Conservation (phyloP, 2,113 vertebrate species). For the Geothlypis trichas region DNA sequence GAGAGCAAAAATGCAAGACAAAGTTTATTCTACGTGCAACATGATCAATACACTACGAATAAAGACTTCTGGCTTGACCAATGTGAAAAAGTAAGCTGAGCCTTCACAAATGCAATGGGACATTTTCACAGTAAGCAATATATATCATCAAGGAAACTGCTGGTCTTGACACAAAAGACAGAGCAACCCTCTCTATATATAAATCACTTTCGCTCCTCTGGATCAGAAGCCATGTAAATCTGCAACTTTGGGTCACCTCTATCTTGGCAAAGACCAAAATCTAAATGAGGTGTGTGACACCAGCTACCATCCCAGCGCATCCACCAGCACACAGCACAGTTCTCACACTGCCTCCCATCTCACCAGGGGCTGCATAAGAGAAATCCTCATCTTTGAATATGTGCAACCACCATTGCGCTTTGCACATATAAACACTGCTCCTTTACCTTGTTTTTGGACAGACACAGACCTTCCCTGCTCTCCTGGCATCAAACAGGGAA, state of each 20-base stretch:
- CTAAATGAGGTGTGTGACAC: not conserved
- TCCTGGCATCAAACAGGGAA: fast-evolving
- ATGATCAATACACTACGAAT: not conserved
- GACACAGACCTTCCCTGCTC: too few relatives aligned
- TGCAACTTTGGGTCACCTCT: not conserved
- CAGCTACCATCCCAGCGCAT: not conserved
- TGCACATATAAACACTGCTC: not conserved
- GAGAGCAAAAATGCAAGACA: not conserved
- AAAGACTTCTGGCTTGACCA: not conserved
- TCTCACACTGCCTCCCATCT: not conserved
- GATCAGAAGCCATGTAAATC: not conserved
- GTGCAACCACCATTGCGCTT: not conserved
- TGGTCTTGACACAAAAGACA: fast-evolving
- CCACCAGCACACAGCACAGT: fast-evolving
- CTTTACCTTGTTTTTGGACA: not conserved
- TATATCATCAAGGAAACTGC: not conserved
- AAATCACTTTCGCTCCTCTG: not conserved
- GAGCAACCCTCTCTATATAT: not conserved
- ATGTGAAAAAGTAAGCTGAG: not conserved
- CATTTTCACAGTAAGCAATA: not conserved
- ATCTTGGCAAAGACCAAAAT: fast-evolving
- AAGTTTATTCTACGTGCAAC: not conserved
- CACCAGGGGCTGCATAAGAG: fast-evolving
- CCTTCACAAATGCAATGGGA: not conserved
- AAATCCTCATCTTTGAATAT: not conserved